Evolutionary conservation across 2,797 vertebrate species (phyloP), one percentile per base, ranked within the genome.

Genomic region (Coracias cyanogaster): DNA sequence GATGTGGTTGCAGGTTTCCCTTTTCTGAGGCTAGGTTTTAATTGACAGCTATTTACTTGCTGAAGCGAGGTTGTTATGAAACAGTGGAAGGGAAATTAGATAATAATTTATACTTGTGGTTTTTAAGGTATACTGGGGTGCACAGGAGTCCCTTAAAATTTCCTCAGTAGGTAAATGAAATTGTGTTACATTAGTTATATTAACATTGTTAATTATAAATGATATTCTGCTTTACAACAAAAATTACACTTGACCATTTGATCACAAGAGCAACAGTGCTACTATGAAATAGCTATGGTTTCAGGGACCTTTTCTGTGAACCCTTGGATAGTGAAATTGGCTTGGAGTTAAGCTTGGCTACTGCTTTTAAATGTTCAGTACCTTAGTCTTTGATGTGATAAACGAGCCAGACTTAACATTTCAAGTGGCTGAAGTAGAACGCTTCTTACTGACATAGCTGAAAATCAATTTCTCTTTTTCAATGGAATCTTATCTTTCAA

Each of bases 391-490:
- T 93, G 71, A 35, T 89, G 70, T 57, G n/a, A 86, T 73, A 73
- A 91, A 76, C 86, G 69, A 94, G 46, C 86, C 64, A 71, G 72
- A 79, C 29, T 65, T 65, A 61, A 54, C 7, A 15, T 73, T 88
- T 93, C 52, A 89, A 77, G 70, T 60, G 60, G 74, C 52, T 93
- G 48, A 78, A 93, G 71, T n/a, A 77, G 77, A 52, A 60, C 65
- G 62, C 29, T 82, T 93, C 62, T 71, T 85, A 67, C 74, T 93
- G 85, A 77, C 57, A 8, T 64, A 77, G 71, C 73, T 93, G 69
- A 87, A 96, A 96, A 86, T 71, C 81, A 85, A 15, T 70, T 89
- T 55, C 41, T 72, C 43, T 84, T 88, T 95, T 94, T 86, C 64
- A 86, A 2, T 77, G 57, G 26, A 82, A 69, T 72, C 10, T 57